Conservation (phyloP, 1,140 invertebrate species). For the Hypothenemus hampei region DNA sequence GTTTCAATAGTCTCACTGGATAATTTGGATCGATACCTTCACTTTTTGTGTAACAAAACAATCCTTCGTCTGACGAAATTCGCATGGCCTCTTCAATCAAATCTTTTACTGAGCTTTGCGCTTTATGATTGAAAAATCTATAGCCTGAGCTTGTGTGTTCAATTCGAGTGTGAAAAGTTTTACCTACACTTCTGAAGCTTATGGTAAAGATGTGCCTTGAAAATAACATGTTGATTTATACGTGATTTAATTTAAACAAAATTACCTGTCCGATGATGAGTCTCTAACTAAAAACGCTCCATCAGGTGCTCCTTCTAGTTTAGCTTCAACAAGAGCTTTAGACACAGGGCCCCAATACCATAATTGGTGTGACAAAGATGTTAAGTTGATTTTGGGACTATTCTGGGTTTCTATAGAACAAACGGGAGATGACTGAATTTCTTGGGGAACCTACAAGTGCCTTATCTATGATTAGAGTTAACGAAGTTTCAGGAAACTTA, state of each 20-base stretch:
- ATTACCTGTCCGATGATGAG: constrained; percentile 63
- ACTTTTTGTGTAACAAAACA: constrained; percentile 65
- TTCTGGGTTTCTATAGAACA: constrained; percentile 4
- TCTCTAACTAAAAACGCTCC: constrained; percentile 75
- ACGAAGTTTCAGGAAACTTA: background rate
- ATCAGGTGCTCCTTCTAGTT: constrained; percentile 62
- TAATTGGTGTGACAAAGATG: constrained; percentile 37
- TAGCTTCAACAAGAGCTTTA: constrained; percentile 46
- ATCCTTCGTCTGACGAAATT: constrained; percentile 58
- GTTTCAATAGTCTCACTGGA: constrained; percentile 69
- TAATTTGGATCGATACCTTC: constrained; percentile 57
- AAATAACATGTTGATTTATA: background rate
- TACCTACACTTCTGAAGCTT: constrained; percentile 70
- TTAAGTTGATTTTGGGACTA: constrained; percentile 32
- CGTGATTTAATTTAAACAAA: background rate
- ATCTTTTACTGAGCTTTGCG: constrained; percentile 59
- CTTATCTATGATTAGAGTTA: background rate
- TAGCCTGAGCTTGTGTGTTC: constrained; percentile 62
- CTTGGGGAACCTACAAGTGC: constrained; percentile 3
- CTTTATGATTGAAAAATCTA: constrained; percentile 53
- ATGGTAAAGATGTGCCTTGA: constrained; percentile 54
- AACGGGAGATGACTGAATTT: constrained; percentile 2
- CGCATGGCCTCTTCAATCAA: constrained; percentile 65
- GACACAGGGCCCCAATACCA: constrained; percentile 53
- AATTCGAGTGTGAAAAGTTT: constrained; percentile 64